These are phyloP conservation scores for Teleopsis dalmanni DNA, from an alignment of 1,140 invertebrate genomes.

Conservation along the genomic window DNA sequence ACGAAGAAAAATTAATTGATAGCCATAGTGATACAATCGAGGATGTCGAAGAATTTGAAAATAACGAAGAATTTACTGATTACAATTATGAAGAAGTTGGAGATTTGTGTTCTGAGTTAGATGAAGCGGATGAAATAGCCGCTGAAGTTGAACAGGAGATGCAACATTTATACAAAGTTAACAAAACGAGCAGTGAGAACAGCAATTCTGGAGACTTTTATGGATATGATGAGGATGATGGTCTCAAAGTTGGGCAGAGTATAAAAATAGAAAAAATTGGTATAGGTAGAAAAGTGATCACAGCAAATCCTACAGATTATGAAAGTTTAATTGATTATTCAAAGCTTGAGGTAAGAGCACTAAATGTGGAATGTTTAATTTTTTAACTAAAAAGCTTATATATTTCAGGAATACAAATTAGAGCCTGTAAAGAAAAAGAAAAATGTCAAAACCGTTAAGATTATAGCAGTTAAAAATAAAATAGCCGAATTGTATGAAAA, in stretches of 20 bases:
- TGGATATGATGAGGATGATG: neutral
- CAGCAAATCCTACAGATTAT: too few relatives aligned
- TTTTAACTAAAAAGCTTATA: too few relatives aligned
- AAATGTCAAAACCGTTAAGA: constrained; percentile 8
- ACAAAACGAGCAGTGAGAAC: neutral
- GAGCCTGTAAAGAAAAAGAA: constrained; percentile 6
- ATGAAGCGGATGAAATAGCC: constrained; percentile 9
- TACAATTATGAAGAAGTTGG: neutral
- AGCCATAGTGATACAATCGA: neutral
- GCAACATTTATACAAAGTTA: neutral
- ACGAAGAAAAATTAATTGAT: neutral
- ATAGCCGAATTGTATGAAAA: constrained; percentile 10
- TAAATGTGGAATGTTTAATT: too few relatives aligned
- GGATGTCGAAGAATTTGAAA: neutral
- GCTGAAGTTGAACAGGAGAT: constrained; percentile 10
- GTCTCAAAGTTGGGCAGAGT: neutral
- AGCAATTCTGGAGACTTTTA: neutral
- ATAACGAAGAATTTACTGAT: neutral
- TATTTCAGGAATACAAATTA: neutral
- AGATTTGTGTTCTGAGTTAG: constrained; percentile 6
- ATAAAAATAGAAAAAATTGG: neutral
- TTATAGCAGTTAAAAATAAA: constrained; percentile 10
- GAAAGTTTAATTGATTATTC: too few relatives aligned
- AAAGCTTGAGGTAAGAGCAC: too few relatives aligned
- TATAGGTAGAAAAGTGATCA: too few relatives aligned